phyloP scores from a whole-genome alignment of 2,888 invertebrate genomes.

The Mythimna pallens region DNA sequence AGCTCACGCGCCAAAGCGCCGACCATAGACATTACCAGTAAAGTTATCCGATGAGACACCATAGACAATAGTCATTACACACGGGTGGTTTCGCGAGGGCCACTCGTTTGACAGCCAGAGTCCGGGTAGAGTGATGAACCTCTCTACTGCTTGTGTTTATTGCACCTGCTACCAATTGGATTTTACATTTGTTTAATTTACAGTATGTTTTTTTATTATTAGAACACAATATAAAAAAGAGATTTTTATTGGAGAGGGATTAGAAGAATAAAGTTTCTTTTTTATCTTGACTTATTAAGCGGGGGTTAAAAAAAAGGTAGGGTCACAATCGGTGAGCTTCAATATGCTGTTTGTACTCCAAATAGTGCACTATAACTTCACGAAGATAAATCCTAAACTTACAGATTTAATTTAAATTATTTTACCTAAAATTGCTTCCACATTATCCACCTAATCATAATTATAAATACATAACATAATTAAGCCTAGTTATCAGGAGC shows the following conservation, averaged over 20 bases:
- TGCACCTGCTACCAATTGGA: constrained; percentile 65
- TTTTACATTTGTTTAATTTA: constrained; percentile 58
- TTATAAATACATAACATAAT: constrained; percentile 66
- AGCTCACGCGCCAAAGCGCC: constrained; percentile 43
- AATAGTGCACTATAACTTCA: background rate
- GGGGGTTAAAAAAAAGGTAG: background rate
- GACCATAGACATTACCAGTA: constrained; percentile 87
- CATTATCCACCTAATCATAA: constrained; percentile 61
- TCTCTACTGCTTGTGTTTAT: constrained; percentile 74
- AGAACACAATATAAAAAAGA: background rate
- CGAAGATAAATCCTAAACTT: background rate
- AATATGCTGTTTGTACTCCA: background rate
- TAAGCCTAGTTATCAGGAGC: constrained; percentile 62
- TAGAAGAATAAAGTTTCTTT: background rate
- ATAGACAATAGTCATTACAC: constrained; percentile 89
- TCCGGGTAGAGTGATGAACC: constrained; percentile 83
- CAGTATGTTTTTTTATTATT: constrained; percentile 14
- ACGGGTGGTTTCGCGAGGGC: constrained; percentile 86
- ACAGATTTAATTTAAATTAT: constrained; percentile 8
- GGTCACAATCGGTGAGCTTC: background rate
- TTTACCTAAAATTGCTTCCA: constrained; percentile 43
- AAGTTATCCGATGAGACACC: constrained; percentile 89
- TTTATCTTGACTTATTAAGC: background rate
- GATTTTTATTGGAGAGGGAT: too few relatives aligned
- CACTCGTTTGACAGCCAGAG: constrained; percentile 71